Base-by-base conservation (phyloP, 2,888 invertebrate genomes). In the Allolobophora icterica region DNA sequence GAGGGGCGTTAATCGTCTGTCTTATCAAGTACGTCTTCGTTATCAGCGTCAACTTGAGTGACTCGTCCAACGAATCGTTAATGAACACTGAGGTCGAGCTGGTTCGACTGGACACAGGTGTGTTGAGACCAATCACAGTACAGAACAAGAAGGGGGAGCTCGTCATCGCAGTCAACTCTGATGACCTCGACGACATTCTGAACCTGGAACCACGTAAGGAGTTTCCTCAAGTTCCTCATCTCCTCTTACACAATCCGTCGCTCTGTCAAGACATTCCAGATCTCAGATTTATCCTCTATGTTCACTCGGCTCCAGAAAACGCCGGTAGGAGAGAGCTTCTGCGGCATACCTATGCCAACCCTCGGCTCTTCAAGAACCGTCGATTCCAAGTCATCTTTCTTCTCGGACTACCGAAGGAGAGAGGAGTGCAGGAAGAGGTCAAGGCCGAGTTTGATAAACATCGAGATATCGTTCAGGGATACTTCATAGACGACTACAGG, bases 401-500 rank as follows among this genome's bases (percentile, higher is more conserved):
- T 0, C 34, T 91, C 0, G 91, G 91, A 0, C 17, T 38, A 21
- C 21, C 87, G 17, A 24, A 84, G n/a, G 38, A 90, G 15, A n/a
- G 33, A 30, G 52, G n/a, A n/a, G 17, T 33, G 6, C 91, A 91
- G 84, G 34, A 52, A 19, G 19, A n/a, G 58, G 30, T 92, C 11
- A 87, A 91, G 52, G 35, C 42, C 91, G 95, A 95, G 92, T 93
- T 92, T 45, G 92, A 93, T 40, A 91, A 92, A 30, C 94, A 94
- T 92, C 93, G 94, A 3, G 95, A 95, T 91, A 94, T 95, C 40
- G 93, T 95, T 15, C 94, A 95, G 91, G 94, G 94, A 90, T 93
- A 94, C 91, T 95, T 95, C 92, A 30, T 94, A 0, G 96, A 96
- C 93, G 94, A 94, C 0, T 96, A 96, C 91, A 93, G 95, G 83